Evolutionary conservation across 2,888 invertebrate species (phyloP).

Genomic region (Psylliodes chrysocephalus): DNA sequence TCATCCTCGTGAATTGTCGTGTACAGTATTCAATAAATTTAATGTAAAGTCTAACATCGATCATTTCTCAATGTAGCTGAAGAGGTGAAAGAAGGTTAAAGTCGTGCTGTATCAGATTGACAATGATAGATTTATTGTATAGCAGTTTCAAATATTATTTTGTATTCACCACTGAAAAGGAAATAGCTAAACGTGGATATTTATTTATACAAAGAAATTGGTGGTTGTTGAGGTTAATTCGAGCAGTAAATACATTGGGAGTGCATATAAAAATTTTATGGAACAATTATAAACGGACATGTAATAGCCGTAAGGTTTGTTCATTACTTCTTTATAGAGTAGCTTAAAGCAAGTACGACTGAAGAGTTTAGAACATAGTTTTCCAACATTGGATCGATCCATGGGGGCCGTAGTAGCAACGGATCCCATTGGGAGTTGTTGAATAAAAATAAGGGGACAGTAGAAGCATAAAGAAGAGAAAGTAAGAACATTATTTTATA

Average conservation of each 20-base stretch:
- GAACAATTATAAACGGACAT: slow-evolving; percentile 3
- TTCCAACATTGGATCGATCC: too few species aligned
- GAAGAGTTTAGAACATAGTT: too few species aligned
- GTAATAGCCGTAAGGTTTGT: not conserved
- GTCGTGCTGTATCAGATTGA: slow-evolving; percentile 15
- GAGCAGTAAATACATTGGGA: slow-evolving; percentile 4
- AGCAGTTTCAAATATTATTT: slow-evolving; percentile 16
- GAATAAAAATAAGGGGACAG: too few species aligned
- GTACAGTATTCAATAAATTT: slow-evolving; percentile 11
- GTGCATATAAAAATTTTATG: slow-evolving; percentile 6
- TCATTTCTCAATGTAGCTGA: slow-evolving; percentile 13
- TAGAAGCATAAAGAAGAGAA: too few species aligned
- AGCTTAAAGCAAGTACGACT: too few species aligned
- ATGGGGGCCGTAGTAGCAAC: too few species aligned
- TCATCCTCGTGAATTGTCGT: slow-evolving; percentile 14
- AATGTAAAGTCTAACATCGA: slow-evolving; percentile 9
- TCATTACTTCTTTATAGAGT: too few species aligned
- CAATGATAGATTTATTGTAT: slow-evolving; percentile 17
- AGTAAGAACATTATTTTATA: too few species aligned
- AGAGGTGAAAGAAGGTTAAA: slow-evolving; percentile 20
- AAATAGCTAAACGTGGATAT: not conserved
- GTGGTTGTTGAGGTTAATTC: slow-evolving; percentile 6
- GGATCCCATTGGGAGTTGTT: too few species aligned
- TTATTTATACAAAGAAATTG: not conserved
- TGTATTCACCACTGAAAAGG: too few species aligned